These are phyloP conservation scores for Anoplopoma fimbria DNA, from an alignment of 2,113 vertebrate species.

Conservation along the genomic window DNA sequence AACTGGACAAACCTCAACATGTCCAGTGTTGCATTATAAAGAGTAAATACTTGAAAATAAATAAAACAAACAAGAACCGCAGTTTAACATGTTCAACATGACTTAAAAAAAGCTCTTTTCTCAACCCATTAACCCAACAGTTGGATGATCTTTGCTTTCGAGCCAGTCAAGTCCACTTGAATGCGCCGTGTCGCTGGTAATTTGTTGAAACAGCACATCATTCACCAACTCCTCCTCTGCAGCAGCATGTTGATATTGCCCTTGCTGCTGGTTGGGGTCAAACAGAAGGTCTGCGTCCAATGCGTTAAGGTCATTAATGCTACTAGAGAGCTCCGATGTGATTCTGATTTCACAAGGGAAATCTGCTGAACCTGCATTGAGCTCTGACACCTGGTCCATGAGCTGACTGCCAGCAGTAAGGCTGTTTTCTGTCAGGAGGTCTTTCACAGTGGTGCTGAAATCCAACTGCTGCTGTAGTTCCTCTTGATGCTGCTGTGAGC, in stretches of 20 bases:
- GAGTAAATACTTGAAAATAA: slow-evolving; percentile 69
- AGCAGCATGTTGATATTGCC: slow-evolving; percentile 92
- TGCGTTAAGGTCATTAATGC: slow-evolving; percentile 96
- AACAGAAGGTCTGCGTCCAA: slow-evolving; percentile 97
- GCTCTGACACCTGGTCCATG: slow-evolving; percentile 89
- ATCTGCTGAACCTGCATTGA: slow-evolving; percentile 84
- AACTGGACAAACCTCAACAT: slow-evolving; percentile 90
- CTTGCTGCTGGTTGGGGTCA: slow-evolving; percentile 95
- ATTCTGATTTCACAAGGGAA: slow-evolving; percentile 93
- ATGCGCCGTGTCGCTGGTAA: slow-evolving; percentile 92
- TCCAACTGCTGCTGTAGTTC: slow-evolving; percentile 87
- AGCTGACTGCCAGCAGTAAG: slow-evolving; percentile 88
- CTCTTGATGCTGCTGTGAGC: slow-evolving; percentile 81
- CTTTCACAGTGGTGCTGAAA: slow-evolving; percentile 92
- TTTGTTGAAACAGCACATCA: slow-evolving; percentile 96
- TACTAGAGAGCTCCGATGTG: slow-evolving; percentile 94
- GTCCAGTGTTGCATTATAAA: slow-evolving; percentile 92
- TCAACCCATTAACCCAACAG: slow-evolving; percentile 98
- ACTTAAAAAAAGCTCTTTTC: slow-evolving; percentile 69
- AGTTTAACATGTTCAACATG: slow-evolving; percentile 53
- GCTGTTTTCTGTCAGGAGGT: slow-evolving; percentile 88
- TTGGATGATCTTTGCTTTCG: slow-evolving; percentile 97
- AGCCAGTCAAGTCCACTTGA: slow-evolving; percentile 97
- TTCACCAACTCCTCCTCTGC: slow-evolving; percentile 92
- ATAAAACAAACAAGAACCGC: slow-evolving; percentile 58